A percentile compares a stretch with the other conserved stretches of the same genome.
Conservation (phyloP, 92 coral and sea anemone species). For the Virgularia gustaviana region DNA sequence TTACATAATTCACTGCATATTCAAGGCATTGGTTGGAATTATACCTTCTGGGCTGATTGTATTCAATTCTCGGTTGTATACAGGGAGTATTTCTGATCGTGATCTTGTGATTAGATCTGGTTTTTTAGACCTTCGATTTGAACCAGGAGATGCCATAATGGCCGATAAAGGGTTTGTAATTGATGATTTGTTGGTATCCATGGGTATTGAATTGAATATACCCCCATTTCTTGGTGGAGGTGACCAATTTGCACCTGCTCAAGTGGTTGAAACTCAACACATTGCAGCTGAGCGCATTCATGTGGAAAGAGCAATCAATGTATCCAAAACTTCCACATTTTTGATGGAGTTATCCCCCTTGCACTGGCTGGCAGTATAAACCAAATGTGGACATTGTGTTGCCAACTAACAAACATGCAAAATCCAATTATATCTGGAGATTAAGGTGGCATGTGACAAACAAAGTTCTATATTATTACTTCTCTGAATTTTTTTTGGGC, state of each 20-base stretch:
- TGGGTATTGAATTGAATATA: slow-evolving; percentile 30
- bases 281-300: slow-evolving; percentile 51
- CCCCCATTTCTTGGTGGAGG: slow-evolving; percentile 46
- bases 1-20: slow-evolving; percentile 50
- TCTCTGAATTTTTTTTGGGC: too few relatives aligned
- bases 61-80: slow-evolving; percentile 43
- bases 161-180: slow-evolving; percentile 49
- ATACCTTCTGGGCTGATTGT: slow-evolving; percentile 52
- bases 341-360: slow-evolving; percentile 40
- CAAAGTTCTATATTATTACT: too few relatives aligned
- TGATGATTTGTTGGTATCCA: slow-evolving; percentile 29
- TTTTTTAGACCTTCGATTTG: slow-evolving; percentile 22
- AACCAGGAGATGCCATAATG: slow-evolving; percentile 26
- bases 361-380: slow-evolving; percentile 44
- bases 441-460: too few relatives aligned
- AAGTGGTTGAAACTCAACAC: slow-evolving; percentile 43
- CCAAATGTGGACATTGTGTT: slow-evolving; percentile 58
- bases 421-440: slow-evolving; percentile 50
- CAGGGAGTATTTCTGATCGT: slow-evolving; percentile 36
- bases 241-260: slow-evolving; percentile 29
- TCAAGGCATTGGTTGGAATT: slow-evolving; percentile 52
- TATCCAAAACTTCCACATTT: slow-evolving; percentile 33
- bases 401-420: slow-evolving; percentile 35
- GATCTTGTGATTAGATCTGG: slow-evolving; percentile 35
- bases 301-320: slow-evolving; percentile 37